Evolutionary conservation across 2,113 vertebrate species (phyloP).

Genomic region (Bambusicola thoracicus): DNA sequence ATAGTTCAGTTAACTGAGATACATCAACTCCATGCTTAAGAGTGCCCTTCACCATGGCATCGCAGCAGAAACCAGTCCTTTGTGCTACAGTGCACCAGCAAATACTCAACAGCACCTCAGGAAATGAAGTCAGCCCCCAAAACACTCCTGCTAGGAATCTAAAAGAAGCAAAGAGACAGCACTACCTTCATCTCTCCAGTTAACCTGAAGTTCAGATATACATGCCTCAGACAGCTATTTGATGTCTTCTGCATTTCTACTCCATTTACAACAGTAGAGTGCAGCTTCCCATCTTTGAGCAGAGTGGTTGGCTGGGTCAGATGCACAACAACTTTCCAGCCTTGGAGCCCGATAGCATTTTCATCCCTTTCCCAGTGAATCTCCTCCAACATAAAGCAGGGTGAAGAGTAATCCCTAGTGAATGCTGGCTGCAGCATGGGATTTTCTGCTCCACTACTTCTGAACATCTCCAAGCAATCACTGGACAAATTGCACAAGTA

Average conservation of each 20-base stretch:
- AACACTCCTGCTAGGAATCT: neutral
- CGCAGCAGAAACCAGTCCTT: neutral
- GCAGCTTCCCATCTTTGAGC: neutral
- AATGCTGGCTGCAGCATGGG: slow-evolving; percentile 47
- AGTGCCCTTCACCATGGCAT: neutral
- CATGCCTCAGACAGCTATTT: neutral
- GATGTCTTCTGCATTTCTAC: neutral
- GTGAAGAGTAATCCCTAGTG: slow-evolving; percentile 53
- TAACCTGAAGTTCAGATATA: neutral
- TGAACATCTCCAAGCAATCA: slow-evolving; percentile 57
- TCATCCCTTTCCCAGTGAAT: neutral
- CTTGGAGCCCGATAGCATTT: neutral
- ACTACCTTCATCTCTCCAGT: neutral
- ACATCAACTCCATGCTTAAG: neutral
- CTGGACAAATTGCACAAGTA: slow-evolving; percentile 62
- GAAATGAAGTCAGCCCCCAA: neutral
- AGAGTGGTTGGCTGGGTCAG: neutral
- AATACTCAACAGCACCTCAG: neutral
- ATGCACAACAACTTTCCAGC: neutral
- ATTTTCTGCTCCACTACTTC: slow-evolving; percentile 64
- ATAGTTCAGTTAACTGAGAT: neutral
- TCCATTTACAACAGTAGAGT: neutral
- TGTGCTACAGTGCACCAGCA: neutral
- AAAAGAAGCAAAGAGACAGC: neutral
- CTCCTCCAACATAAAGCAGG: slow-evolving; percentile 14